phyloP scores from a whole-genome alignment of 1,140 invertebrate genomes.

The Mycetomoellerius zeteki region DNA sequence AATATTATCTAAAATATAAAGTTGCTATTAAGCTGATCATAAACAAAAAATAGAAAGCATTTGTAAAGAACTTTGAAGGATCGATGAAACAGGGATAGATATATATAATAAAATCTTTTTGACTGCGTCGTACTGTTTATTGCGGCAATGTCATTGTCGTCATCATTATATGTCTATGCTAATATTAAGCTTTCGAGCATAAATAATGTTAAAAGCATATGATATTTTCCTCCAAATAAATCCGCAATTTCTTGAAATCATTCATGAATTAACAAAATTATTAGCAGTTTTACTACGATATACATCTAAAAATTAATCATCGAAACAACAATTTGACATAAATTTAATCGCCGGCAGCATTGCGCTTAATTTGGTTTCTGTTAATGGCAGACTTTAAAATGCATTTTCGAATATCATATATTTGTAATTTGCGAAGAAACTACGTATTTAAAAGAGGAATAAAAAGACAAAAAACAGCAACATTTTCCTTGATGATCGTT shows the following conservation, averaged over 20 bases:
- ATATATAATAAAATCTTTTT: neutral
- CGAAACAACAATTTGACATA: slow-evolving; percentile 8
- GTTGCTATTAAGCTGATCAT: neutral
- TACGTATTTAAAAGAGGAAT: neutral
- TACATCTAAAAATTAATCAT: neutral
- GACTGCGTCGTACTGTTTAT: neutral
- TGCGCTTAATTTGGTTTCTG: slow-evolving; percentile 26
- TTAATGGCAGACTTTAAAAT: slow-evolving; percentile 26
- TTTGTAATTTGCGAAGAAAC: slow-evolving; percentile 39
- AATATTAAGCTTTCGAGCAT: neutral
- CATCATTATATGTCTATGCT: neutral
- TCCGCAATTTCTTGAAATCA: neutral
- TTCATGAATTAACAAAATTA: neutral
- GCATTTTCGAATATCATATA: slow-evolving; percentile 5
- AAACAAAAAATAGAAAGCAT: neutral
- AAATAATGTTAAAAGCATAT: neutral
- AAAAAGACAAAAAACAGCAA: slow-evolving; percentile 6
- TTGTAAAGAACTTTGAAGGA: neutral
- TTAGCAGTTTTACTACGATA: neutral
- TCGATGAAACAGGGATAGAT: neutral
- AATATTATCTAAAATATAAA: slow-evolving; percentile 7
- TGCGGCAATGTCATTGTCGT: neutral
- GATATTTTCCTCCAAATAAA: slow-evolving; percentile 8
- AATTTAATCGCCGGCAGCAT: slow-evolving; percentile 16
- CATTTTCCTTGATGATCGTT: slow-evolving; percentile 6